These are phyloP conservation scores for Drosophila trichaetosa DNA, from an alignment of 2,888 invertebrate genomes.

Conservation along the genomic window DNA sequence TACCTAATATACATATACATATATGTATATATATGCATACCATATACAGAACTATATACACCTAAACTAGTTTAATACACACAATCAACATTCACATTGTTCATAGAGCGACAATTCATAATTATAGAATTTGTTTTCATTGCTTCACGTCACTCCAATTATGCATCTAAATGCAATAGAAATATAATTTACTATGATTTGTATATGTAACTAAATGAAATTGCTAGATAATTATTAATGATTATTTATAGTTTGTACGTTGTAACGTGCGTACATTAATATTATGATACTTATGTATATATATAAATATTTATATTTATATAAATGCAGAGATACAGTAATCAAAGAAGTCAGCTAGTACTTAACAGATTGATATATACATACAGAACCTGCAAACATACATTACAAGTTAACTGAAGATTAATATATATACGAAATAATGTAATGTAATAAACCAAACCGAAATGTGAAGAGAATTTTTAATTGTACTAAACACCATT, in stretches of 20 bases:
- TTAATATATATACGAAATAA: conserved; percentile 58
- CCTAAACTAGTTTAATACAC: conserved; percentile 64
- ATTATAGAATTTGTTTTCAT: conserved; percentile 66
- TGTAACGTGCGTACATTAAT: conserved; percentile 26
- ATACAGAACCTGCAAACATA: conserved; percentile 41
- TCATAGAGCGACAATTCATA: conserved; percentile 60
- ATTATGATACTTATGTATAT: conserved; percentile 42
- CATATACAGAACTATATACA: conserved; percentile 51
- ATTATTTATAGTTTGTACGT: conserved; percentile 64
- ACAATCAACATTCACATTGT: conserved; percentile 72
- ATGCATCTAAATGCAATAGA: conserved; percentile 78
- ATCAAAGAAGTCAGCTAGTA: conserved; percentile 59
- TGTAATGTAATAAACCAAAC: conserved; percentile 77
- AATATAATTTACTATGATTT: conserved; percentile 58
- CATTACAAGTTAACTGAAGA: conserved; percentile 44
- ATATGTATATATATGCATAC: conserved; percentile 16
- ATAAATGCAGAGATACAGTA: conserved; percentile 33
- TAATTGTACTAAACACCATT: conserved; percentile 80
- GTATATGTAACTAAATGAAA: conserved; percentile 73
- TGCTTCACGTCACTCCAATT: conserved; percentile 78
- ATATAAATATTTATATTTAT: conserved; percentile 52
- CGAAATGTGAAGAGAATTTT: conserved; percentile 80
- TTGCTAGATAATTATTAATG: conserved; percentile 74
- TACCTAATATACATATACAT: conserved; percentile 43
- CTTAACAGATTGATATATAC: conserved; percentile 56